Evolutionary conservation across 2,797 vertebrate species (phyloP), one percentile per base, ranked within the genome.

Genomic region (Geotrypetes seraphini): DNA sequence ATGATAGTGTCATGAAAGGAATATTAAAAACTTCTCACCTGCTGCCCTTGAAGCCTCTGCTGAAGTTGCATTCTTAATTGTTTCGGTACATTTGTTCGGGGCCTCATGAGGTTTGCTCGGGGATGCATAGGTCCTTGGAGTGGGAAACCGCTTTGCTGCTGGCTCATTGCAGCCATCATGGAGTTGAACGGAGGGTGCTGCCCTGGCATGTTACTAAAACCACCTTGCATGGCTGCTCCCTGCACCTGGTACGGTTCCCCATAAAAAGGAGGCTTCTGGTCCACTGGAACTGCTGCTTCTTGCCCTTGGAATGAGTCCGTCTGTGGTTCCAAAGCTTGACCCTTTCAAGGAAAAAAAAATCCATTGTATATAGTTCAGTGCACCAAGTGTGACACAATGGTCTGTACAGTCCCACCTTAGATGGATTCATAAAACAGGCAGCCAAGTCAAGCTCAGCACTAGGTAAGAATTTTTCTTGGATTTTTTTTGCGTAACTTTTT

Each of bases 51-150:
- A 10, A 99, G 80, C 54, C 94, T 84, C 73, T 98, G 94, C 70
- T 97, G 93, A 18, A 99, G 88, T 60, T 99, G 96, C 70, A 94
- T 81, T 37, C 92, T 66, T n/a, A 97, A 83, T 11, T 96, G 96
- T 60, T 95, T 96, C 23, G 84, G 84, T 29, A 88, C 82, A 8
- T 50, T 91, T 36, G 86, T 90, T 25, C 90, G 84, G 23, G 92
- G 89, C 19, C 91, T 87, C 73, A 90, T 79, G 53, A 89, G 59
- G 22, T 40, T 86, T 25, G 84, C 77, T 2, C 92, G 84, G 0
- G 91, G 89, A 58, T 92, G 92, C 59, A 83, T 50, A n/a, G n/a
- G n/a, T 22, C 60, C 76, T 25, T 75, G 72, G 33, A 84, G 57
- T 28, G 87, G 79, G 50, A 92, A 95, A 57, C 16, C 76, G 39